phyloP scores from a whole-genome alignment of 2,888 invertebrate species.

The Chrysolina americana region DNA sequence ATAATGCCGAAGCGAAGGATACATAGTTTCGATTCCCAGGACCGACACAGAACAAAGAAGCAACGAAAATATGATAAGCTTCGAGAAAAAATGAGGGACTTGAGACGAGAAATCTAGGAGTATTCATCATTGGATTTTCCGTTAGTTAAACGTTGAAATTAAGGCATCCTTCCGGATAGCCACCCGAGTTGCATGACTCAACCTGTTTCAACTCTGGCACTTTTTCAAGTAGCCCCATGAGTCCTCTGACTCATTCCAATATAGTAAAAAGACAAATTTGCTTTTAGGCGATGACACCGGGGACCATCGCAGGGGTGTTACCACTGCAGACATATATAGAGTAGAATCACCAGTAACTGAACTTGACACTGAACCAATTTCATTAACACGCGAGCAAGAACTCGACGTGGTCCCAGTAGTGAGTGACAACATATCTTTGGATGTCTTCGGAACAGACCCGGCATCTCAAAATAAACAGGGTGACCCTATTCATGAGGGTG shows the following conservation, averaged over 20 bases:
- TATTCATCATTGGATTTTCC: not conserved
- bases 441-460: constrained; percentile 11
- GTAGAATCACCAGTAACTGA: no score
- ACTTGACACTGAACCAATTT: no score
- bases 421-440: not conserved
- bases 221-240: no score
- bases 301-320: no score
- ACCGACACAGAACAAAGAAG: not conserved
- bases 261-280: not conserved
- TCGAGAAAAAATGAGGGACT: constrained; percentile 2
- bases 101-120: not conserved
- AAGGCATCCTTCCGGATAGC: constrained; percentile 2
- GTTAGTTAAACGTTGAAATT: not conserved
- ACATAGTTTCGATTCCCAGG: constrained; percentile 4
- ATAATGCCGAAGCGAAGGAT: constrained; percentile 2
- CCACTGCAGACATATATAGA: no score
- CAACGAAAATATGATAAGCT: constrained; percentile 9
- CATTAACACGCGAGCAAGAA: not conserved
- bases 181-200: constrained; percentile 12
- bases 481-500: constrained; percentile 5
- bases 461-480: constrained; percentile 8
- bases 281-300: no score
- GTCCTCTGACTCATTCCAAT: no score
- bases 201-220: no score
- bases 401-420: not conserved